Percentiles rank a stretch among this genome's conserved stretches.
These are phyloP conservation scores for Dicentrarchus labrax DNA, from an alignment of 2,113 vertebrate species.

Conservation along the genomic window DNA sequence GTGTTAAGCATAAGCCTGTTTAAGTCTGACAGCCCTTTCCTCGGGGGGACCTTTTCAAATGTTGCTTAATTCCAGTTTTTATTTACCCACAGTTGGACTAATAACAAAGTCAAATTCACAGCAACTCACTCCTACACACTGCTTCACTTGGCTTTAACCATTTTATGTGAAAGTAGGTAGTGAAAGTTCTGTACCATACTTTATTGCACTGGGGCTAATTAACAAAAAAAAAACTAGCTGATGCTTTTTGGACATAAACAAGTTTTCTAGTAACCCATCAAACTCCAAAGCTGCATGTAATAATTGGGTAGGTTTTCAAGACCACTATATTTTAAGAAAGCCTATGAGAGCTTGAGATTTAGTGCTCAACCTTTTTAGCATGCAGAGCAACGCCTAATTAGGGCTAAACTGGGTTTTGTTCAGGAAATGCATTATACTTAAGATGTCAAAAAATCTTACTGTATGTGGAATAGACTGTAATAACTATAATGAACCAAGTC, in stretches of 20 bases:
- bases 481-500: neutral
- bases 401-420: slow-evolving; percentile 37
- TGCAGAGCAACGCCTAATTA: slow-evolving; percentile 37
- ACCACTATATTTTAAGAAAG: slow-evolving; percentile 32
- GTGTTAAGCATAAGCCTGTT: slow-evolving; percentile 34
- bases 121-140: slow-evolving; percentile 46
- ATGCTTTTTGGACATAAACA: slow-evolving; percentile 10
- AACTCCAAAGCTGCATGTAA: slow-evolving; percentile 12
- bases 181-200: slow-evolving; percentile 17
- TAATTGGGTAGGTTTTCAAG: slow-evolving; percentile 46
- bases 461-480: neutral
- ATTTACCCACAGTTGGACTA: slow-evolving; percentile 56
- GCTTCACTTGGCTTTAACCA: slow-evolving; percentile 43
- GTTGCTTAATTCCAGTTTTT: slow-evolving; percentile 61
- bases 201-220: slow-evolving; percentile 34
- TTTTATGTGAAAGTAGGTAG: slow-evolving; percentile 20
- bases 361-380: slow-evolving; percentile 4
- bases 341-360: slow-evolving; percentile 29
- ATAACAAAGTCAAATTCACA: slow-evolving; percentile 68
- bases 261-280: slow-evolving; percentile 7
- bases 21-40: slow-evolving; percentile 36
- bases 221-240: slow-evolving; percentile 32
- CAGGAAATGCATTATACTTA: neutral
- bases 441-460: neutral
- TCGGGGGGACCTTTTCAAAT: slow-evolving; percentile 39